phyloP scores from a whole-genome alignment of 2,888 invertebrate genomes.

The Heterodera filipjevi region DNA sequence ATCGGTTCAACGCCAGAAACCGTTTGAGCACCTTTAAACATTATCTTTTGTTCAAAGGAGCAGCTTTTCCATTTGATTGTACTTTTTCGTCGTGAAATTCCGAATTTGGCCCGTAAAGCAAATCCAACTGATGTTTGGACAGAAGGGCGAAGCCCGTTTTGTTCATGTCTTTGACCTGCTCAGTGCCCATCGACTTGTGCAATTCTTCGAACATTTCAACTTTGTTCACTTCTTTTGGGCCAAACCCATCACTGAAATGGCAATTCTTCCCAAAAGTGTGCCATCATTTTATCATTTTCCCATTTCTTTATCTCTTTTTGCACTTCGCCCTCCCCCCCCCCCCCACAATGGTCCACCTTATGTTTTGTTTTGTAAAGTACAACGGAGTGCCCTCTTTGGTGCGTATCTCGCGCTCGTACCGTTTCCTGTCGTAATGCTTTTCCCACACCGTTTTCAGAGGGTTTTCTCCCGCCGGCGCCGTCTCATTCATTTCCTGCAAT shows the following conservation, averaged over 20 bases:
- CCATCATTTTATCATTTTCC: not conserved
- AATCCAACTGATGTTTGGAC: conserved; percentile 46
- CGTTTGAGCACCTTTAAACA: conserved; percentile 19
- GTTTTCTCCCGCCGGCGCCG: conserved; percentile 21
- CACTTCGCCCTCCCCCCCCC: not conserved
- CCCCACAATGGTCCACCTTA: conserved; percentile 30
- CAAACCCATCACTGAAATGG: conserved; percentile 42
- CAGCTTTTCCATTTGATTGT: not conserved
- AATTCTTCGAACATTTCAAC: conserved; percentile 50
- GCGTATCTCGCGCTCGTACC: conserved; percentile 29
- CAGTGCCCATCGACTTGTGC: conserved; percentile 45
- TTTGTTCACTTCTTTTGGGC: conserved; percentile 46
- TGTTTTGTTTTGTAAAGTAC: conserved; percentile 53
- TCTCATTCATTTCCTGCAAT: conserved; percentile 12
- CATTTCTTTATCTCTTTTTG: not conserved
- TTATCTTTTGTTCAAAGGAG: conserved; percentile 21
- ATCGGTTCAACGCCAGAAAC: conserved; percentile 16
- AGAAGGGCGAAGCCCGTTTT: conserved; percentile 53
- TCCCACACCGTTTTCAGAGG: conserved; percentile 40
- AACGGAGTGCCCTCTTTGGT: conserved; percentile 42
- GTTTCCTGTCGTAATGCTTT: conserved; percentile 15
- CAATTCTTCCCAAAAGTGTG: not conserved
- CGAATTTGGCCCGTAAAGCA: conserved; percentile 53
- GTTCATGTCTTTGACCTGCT: conserved; percentile 53
- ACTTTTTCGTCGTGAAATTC: conserved; percentile 39